phyloP scores from a whole-genome alignment of 2,797 vertebrate genomes.

The Pteropus rufus region DNA sequence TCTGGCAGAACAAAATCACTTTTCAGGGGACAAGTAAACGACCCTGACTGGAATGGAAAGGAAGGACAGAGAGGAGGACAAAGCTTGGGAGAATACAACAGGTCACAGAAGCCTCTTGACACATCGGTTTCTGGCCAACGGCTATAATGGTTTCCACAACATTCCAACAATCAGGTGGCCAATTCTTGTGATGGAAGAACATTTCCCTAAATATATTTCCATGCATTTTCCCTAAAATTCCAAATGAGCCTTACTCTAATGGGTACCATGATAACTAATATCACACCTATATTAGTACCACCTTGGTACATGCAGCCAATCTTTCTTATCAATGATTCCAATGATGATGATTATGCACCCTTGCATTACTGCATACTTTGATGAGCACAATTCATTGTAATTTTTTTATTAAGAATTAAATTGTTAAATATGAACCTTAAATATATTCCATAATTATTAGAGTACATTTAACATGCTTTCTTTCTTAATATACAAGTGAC shows the following conservation, averaged over 20 bases:
- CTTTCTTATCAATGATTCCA: neutral
- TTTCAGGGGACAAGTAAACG: neutral
- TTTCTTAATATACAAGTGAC: neutral
- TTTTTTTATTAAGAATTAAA: neutral
- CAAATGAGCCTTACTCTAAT: neutral
- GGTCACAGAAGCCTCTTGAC: neutral
- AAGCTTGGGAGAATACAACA: neutral
- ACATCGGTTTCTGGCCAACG: neutral
- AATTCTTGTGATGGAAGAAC: neutral
- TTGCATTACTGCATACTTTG: no score
- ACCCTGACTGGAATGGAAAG: neutral
- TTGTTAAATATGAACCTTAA: neutral
- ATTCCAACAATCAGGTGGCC: neutral
- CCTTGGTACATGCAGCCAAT: neutral
- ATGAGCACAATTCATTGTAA: neutral
- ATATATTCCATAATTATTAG: neutral
- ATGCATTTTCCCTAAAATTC: slow-evolving; percentile 8
- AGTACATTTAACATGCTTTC: neutral
- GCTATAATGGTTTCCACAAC: neutral
- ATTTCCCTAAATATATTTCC: neutral
- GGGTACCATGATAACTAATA: neutral
- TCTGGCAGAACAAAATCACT: neutral
- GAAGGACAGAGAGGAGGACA: neutral
- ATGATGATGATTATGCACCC: neutral
- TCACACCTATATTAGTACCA: neutral